Evolutionary conservation across 2,113 vertebrate species (phyloP).

Genomic region (Perca schrenkii): DNA sequence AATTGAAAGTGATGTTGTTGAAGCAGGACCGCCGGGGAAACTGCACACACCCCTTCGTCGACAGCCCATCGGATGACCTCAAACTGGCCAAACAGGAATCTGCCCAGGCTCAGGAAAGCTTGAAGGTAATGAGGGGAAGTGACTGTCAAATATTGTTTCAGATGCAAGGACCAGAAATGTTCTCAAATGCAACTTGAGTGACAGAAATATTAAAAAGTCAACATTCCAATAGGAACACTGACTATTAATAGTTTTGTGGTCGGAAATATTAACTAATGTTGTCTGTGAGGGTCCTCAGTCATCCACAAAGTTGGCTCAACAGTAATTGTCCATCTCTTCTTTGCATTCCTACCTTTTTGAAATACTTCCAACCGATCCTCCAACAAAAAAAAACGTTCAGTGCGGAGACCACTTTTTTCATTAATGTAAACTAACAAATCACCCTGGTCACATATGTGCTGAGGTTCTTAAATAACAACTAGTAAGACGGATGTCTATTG

Average conservation of each 20-base stretch:
- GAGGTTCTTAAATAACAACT: not conserved
- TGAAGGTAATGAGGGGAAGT: slow-evolving; percentile 63
- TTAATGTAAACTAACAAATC: not conserved
- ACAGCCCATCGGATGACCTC: slow-evolving; percentile 52
- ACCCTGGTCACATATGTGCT: not conserved
- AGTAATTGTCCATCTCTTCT: not conserved
- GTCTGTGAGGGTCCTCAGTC: not conserved
- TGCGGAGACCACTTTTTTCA: not conserved
- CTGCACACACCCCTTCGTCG: not conserved
- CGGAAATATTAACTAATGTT: not conserved
- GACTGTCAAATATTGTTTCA: too few relatives aligned
- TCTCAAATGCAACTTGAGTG: not conserved
- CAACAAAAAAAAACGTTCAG: not conserved
- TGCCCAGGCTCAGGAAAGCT: slow-evolving; percentile 57
- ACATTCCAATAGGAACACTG: not conserved
- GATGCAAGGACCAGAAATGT: not conserved
- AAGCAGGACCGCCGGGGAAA: slow-evolving; percentile 35
- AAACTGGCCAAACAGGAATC: slow-evolving; percentile 61
- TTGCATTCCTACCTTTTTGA: not conserved
- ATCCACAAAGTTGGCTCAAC: not conserved
- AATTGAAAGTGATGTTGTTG: slow-evolving; percentile 54
- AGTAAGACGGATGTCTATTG: not conserved
- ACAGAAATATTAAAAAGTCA: not conserved
- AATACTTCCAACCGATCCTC: not conserved
- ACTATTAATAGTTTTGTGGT: not conserved